Base-by-base conservation (phyloP, 1,140 invertebrate genomes). In the Acromyrmex heyeri region DNA sequence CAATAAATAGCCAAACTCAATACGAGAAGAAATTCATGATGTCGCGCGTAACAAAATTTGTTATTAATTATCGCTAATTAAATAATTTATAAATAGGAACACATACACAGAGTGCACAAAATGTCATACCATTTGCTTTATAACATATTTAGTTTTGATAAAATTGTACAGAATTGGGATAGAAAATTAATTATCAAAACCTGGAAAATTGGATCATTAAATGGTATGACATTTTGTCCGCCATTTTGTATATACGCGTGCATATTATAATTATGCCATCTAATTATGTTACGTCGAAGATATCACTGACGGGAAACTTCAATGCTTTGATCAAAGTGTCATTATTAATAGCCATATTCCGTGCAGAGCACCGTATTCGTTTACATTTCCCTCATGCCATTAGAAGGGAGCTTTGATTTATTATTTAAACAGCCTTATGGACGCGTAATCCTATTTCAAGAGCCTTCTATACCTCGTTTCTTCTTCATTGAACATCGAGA, bases 371-470 rank as follows among this genome's bases (percentile, higher is more conserved):
- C 34, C 38, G 21, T 34, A 16, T 73, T 61, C 38, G 64, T 75
- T 81, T 83, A 57, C 38, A 18, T 75, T 73, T 82, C 48, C 27
- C 14, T 59, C 27, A 8, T 44, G 24, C 24, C 14, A 73, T 48
- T 64, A 75, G 34, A 61, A 72, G n/a, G 16, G n/a, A 6, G 38
- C 38, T 75, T 72, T 73, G 67, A 59, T 83, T 75, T 75, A 83
- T 83, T 73, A 75, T 61, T 82, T 73, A 83, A 83, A 50, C 27
- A 24, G 38, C 38, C 38, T 83, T 83, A 82, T 82, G 50, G 30
- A 44, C 30, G 3, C 4, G 3, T 21, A 61, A 61, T 27, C n/a
- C 10, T 24, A 6, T 75, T 83, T 73, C 24, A 21, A 83, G 16
- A 75, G 38, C 18, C 55, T 59, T 48, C 57, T 24, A 30, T 21